phyloP scores from a whole-genome alignment of 2,113 vertebrate genomes.

The Anarhynchus alexandrinus region DNA sequence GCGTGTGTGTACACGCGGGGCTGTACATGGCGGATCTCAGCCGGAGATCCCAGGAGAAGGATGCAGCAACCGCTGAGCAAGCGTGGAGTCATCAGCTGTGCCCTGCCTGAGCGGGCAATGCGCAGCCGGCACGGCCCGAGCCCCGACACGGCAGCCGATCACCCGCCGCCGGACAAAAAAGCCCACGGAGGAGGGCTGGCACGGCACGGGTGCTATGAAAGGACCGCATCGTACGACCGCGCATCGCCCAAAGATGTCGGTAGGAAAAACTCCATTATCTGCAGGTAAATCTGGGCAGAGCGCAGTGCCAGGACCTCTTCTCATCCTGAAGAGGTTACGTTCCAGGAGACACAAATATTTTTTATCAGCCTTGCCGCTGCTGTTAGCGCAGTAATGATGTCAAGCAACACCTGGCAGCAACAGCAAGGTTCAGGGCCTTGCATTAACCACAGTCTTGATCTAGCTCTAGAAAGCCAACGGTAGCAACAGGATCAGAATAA shows the following conservation, averaged over 20 bases:
- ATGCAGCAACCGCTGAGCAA: neutral
- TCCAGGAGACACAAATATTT: neutral
- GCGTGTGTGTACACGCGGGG: neutral
- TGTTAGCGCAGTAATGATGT: neutral
- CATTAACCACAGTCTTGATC: neutral
- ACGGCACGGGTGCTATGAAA: neutral
- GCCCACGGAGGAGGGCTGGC: neutral
- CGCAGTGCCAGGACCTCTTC: neutral
- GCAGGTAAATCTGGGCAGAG: neutral
- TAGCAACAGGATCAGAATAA: neutral
- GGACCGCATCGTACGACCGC: fast-evolving
- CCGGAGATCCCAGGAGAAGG: neutral
- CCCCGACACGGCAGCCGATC: neutral
- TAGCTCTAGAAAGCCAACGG: neutral
- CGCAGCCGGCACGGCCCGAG: neutral
- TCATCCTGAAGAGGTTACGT: neutral
- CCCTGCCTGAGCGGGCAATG: neutral
- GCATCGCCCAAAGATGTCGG: neutral
- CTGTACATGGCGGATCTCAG: neutral
- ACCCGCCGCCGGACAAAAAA: fast-evolving
- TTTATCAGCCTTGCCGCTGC: neutral
- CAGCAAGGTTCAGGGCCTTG: neutral
- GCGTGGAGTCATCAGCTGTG: neutral
- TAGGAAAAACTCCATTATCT: constrained; percentile 7
- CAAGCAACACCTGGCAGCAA: neutral